Percentiles rank a stretch among this genome's conserved stretches.
Conservation (phyloP, 2,113 vertebrate genomes). For the Agapornis roseicollis region DNA sequence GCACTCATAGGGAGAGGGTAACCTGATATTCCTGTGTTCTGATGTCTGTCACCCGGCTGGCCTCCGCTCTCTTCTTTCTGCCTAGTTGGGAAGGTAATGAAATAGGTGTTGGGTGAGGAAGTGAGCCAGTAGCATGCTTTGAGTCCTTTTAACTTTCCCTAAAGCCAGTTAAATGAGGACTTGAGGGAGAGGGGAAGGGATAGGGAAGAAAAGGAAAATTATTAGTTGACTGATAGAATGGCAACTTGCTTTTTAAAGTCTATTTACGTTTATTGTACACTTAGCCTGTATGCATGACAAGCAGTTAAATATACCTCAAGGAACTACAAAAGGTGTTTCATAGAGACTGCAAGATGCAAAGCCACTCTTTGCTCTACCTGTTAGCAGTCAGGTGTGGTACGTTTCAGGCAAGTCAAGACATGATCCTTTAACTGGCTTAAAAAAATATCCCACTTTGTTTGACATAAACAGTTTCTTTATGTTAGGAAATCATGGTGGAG, state of each 20-base stretch:
- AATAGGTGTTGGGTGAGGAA: not conserved
- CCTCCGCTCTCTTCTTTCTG: not conserved
- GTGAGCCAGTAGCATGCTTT: accelerated
- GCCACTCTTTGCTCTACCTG: not conserved
- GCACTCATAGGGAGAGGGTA: not conserved
- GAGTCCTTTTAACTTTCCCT: not conserved
- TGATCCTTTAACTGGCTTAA: not conserved
- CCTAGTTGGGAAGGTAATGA: not conserved
- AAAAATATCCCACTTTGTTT: conserved; percentile 37
- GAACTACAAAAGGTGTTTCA: not conserved
- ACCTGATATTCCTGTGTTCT: not conserved
- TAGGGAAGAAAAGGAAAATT: not conserved
- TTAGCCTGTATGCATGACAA: not conserved
- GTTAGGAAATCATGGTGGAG: conserved; percentile 67
- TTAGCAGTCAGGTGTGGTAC: conserved; percentile 34
- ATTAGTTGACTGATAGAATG: not conserved
- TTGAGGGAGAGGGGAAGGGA: not conserved
- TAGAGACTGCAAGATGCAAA: not conserved
- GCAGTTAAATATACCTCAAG: not conserved
- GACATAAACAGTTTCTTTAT: conserved; percentile 45
- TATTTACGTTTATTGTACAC: not conserved
- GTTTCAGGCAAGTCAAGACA: conserved; percentile 44
- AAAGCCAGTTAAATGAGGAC: not conserved
- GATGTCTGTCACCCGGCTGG: not conserved
- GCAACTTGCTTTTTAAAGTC: not conserved